These are phyloP conservation scores for Drosophila parthenogenetica DNA, from an alignment of 2,888 invertebrate species.

Conservation along the genomic window DNA sequence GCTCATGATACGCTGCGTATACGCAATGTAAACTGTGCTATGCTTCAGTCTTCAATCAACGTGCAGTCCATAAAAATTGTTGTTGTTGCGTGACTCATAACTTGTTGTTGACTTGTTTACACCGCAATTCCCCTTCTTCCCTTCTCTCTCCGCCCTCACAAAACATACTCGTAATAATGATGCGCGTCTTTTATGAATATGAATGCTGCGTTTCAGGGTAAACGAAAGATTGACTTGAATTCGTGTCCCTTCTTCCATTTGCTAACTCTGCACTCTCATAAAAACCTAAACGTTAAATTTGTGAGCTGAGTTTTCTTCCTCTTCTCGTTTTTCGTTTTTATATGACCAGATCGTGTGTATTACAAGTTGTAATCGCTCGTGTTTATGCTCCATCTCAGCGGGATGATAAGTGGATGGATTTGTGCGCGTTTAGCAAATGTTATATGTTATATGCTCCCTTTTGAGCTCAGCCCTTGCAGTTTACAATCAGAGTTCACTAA, in stretches of 20 bases:
- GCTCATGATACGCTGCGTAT: constrained; percentile 45
- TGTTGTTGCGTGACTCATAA: constrained; percentile 64
- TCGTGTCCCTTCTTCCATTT: not conserved
- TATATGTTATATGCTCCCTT: constrained; percentile 6
- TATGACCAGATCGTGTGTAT: constrained; percentile 74
- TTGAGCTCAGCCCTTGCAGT: constrained; percentile 4
- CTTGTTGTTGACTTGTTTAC: constrained; percentile 75
- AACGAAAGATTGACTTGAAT: constrained; percentile 10
- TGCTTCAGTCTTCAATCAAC: constrained; percentile 55
- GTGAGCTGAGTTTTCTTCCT: constrained; percentile 28
- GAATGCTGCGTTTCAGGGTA: constrained; percentile 38
- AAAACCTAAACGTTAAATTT: constrained; percentile 72
- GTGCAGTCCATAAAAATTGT: constrained; percentile 69
- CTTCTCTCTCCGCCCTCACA: not conserved
- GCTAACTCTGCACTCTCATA: constrained; percentile 36
- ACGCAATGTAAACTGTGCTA: constrained; percentile 31
- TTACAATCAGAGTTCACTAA: constrained; percentile 32
- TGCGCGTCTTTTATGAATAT: constrained; percentile 52
- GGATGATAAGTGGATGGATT: constrained; percentile 57
- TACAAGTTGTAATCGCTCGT: constrained; percentile 65
- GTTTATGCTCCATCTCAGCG: constrained; percentile 36
- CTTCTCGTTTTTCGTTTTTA: constrained; percentile 45
- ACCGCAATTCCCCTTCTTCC: constrained; percentile 12
- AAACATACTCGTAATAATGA: constrained; percentile 39
- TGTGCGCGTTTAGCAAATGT: constrained; percentile 14